Base-by-base conservation (phyloP, 2,113 vertebrate species). In the Cairina moschata region DNA sequence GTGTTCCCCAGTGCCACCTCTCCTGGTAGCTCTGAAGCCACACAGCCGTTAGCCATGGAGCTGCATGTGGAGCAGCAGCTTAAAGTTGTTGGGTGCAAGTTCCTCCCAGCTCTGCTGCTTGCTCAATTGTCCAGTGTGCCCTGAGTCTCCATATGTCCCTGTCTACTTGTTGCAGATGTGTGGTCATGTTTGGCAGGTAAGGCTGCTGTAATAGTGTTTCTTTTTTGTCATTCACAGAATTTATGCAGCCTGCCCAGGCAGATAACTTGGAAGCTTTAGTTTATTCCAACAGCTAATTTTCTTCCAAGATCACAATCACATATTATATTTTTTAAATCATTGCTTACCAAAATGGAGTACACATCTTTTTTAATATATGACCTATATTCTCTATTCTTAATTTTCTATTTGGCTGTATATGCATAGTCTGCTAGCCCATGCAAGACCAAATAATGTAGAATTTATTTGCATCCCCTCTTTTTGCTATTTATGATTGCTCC, bases 61-160 rank as follows among this genome's bases (percentile, higher is more conserved):
- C 20, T 8, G 3, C 1, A 17, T 0, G 0, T 12, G 38, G n/a
- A 67, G 26, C 44, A 50, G 42, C 11, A 23, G 54, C 15, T n/a
- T 29, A 13, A 13, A 21, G 20, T 34, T 5, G 1, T n/a, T 15
- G 2, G 7, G 2, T 7, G 28, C 1, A 1, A 68, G 12, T 46
- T 65, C 13, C n/a, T 55, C 31, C 28, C 21, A 12, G 44, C 38
- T 79, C 38, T 36, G 60, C 22, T 20, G 17, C 1, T 1, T 5
- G 28, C 46, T 28, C 23, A 50, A 44, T 5, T 71, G 42, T 54
- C 44, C 75, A 66, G 15, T 0, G 0, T 25, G 6, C n/a, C 21
- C 3, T 1, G 1, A 9, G 6, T 16, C 16, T 32, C 25, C 28
- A 28, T 11, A 36, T 15, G 15, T 59, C 82, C 90, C 32, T 52